These are phyloP conservation scores for Eublepharis macularius DNA, from an alignment of 2,113 vertebrate genomes.

Conservation along the genomic window DNA sequence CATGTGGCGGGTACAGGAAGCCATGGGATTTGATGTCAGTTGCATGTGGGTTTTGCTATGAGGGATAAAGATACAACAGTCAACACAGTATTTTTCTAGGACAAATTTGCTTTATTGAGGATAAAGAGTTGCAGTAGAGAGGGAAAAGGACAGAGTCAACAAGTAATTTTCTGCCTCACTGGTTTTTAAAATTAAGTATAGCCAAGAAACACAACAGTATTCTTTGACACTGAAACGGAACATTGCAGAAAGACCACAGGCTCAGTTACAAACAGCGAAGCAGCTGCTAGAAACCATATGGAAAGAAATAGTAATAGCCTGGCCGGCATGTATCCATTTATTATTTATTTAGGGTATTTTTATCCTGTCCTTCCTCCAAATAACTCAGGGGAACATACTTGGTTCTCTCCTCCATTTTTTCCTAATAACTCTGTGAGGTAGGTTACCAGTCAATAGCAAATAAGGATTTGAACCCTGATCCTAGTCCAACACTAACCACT, in stretches of 20 bases:
- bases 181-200: background rate
- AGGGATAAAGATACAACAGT: background rate
- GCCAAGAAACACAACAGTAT: background rate
- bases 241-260: background rate
- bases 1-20: too few species aligned
- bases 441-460: too few species aligned
- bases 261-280: background rate
- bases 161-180: constrained; percentile 8
- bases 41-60: background rate
- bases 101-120: background rate
- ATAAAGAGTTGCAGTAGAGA: background rate
- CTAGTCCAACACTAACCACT: too few species aligned
- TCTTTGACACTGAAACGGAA: constrained; percentile 1
- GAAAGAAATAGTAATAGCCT: background rate
- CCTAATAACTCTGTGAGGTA: too few species aligned
- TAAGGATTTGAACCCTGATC: too few species aligned
- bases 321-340: background rate
- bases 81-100: too few species aligned
- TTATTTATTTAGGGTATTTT: too few species aligned
- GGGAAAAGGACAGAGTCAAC: background rate
- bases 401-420: too few species aligned
- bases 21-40: background rate
- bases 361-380: too few species aligned
- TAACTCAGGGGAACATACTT: too few species aligned
- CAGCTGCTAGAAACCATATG: too few species aligned